Evolutionary conservation across 1,140 invertebrate species (phyloP), one percentile per base, ranked within the genome.

Genomic region (Laodelphax striatellus): DNA sequence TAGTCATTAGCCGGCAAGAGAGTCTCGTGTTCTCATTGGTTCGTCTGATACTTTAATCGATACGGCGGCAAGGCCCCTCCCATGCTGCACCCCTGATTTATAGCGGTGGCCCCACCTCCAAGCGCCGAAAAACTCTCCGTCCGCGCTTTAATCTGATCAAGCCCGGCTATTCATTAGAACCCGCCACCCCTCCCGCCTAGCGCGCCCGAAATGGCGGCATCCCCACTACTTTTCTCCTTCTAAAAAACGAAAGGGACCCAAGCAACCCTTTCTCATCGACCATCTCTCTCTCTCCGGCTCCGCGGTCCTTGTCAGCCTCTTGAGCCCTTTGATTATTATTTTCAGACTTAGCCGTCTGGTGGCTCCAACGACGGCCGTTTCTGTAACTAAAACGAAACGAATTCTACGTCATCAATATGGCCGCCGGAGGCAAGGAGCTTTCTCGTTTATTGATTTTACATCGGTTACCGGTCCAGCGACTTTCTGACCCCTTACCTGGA

Each of bases 401-500:
- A 50, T 50, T 17, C 46, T 50, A 50, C 46, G 46, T 50, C 46
- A 50, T 50, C 46, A 50, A 50, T 17, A 50, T 50, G 46, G 46
- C 46, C 21, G 46, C 46, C 46, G 14, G 46, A 9, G 34, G 11
- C 34, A 50, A 17, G 46, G 16, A 17, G 46, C 16, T 50, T 14
- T 22, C 46, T 38, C 34, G 34, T 50, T 50, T 50, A 50, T 50
- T 50, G 46, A 50, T 50, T 50, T 50, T 50, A 50, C 46, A 50
- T 50, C 16, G 21, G 16, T 50, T 50, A 22, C 46, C 46, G 46
- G 46, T 50, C 46, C 6, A 50, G 46, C 46, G 46, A 17, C 46
- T 50, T 50, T 50, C 46, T 50, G 46, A 50, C 46, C 46, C 34
- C 46, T 50, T 50, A 50, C 46, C 46, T 50, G 46, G 46, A 50